These are phyloP conservation scores for Pheosia tremula DNA, from an alignment of 2,888 invertebrate species.

Conservation along the genomic window DNA sequence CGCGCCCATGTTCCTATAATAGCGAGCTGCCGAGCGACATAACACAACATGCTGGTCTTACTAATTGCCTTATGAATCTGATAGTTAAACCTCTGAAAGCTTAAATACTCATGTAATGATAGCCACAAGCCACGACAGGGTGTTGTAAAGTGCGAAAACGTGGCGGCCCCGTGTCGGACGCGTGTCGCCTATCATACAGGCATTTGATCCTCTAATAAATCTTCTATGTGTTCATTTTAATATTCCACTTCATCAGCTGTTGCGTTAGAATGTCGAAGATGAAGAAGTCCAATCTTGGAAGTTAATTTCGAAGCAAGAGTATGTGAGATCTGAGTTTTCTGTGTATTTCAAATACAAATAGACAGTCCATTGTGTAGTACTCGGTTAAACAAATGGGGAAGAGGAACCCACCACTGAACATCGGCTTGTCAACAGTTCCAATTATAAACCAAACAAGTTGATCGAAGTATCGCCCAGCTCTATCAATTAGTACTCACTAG, in stretches of 20 bases:
- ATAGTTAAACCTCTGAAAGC: neutral
- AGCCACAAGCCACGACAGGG: slow-evolving; percentile 14
- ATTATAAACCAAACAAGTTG: too few species aligned
- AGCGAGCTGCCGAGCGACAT: too few species aligned
- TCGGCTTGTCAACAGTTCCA: too few species aligned
- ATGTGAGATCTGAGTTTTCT: too few species aligned
- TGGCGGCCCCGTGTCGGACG: slow-evolving; percentile 30
- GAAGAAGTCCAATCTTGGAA: neutral
- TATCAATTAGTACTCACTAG: too few species aligned
- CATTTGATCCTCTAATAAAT: neutral
- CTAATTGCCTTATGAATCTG: neutral
- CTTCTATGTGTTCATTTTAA: neutral
- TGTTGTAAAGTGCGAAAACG: slow-evolving; percentile 40
- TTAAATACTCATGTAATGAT: slow-evolving; percentile 9
- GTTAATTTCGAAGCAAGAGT: too few species aligned
- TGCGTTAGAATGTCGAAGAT: neutral
- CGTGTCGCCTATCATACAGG: slow-evolving; percentile 10
- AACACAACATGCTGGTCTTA: neutral
- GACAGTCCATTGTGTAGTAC: too few species aligned
- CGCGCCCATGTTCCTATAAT: too few species aligned
- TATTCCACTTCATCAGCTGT: neutral
- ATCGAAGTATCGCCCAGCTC: too few species aligned
- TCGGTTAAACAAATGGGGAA: too few species aligned
- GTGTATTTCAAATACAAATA: too few species aligned
- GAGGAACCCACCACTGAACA: too few species aligned